Evolutionary conservation across 2,797 vertebrate genomes (phyloP).

Genomic region (Florisuga fusca): DNA sequence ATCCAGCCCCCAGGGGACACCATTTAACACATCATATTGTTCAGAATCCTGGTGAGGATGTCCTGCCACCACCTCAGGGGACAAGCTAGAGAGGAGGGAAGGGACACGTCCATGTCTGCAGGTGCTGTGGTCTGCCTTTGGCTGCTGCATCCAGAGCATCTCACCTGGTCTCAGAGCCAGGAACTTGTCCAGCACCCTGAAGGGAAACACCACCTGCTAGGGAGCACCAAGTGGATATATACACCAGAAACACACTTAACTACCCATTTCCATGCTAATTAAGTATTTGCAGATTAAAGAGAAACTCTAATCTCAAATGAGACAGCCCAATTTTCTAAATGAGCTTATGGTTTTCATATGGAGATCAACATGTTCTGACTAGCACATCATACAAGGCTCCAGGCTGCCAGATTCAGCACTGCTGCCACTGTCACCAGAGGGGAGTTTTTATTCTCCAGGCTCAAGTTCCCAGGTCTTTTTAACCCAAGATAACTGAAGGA

Average conservation of each 20-base stretch:
- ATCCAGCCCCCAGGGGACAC: neutral
- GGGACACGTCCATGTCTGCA: neutral
- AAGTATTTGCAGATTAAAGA: constrained; percentile 35
- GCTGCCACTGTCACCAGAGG: neutral
- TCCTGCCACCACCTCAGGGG: neutral
- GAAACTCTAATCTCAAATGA: constrained; percentile 34
- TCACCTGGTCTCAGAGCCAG: neutral
- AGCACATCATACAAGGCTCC: neutral
- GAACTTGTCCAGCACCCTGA: neutral
- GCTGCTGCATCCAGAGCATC: neutral
- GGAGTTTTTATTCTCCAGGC: neutral
- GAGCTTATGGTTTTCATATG: constrained; percentile 11
- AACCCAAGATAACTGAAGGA: neutral
- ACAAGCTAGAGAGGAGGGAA: neutral
- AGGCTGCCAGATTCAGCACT: neutral
- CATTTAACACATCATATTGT: fast-evolving
- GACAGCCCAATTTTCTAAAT: constrained; percentile 34
- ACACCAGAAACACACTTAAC: neutral
- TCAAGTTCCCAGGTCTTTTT: neutral
- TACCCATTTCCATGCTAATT: constrained; percentile 35
- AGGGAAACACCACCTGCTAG: neutral
- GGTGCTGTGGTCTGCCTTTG: neutral
- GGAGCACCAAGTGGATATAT: neutral
- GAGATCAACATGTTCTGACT: constrained; percentile 6
- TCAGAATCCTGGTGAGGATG: neutral